phyloP scores from a whole-genome alignment of 2,797 vertebrate species.

The Manis javanica region DNA sequence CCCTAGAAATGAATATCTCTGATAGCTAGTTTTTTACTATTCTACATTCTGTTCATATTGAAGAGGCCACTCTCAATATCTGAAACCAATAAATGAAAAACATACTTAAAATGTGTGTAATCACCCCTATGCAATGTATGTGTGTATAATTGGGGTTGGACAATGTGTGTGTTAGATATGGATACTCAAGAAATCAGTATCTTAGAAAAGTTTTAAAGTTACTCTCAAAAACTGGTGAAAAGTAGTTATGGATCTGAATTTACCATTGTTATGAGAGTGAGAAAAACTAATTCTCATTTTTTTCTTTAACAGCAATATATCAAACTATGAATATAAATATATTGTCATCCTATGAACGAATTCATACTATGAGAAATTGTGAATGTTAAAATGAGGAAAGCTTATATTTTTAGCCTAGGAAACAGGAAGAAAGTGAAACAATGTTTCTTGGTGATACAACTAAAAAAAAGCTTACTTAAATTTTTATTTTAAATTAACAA shows the following conservation, averaged over 20 bases:
- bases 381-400: conserved; percentile 4
- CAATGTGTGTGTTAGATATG: background rate
- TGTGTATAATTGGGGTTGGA: background rate
- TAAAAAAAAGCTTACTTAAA: background rate
- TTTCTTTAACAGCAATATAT: background rate
- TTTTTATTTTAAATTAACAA: conserved; percentile 38
- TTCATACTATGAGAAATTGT: background rate
- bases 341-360: background rate
- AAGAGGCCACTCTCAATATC: background rate
- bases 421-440: background rate
- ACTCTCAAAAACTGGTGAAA: background rate
- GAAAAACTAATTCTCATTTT: background rate
- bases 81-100: background rate
- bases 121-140: background rate
- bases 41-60: background rate
- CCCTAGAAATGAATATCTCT: background rate
- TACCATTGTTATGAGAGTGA: background rate
- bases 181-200: background rate
- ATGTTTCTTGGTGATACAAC: background rate
- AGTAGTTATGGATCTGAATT: background rate
- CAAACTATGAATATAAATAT: conserved; percentile 7
- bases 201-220: background rate
- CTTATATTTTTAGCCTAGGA: background rate
- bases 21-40: background rate
- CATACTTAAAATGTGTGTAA: background rate